These are phyloP conservation scores for Callospermophilus lateralis DNA, from an alignment of 2,113 vertebrate species.

Conservation along the genomic window DNA sequence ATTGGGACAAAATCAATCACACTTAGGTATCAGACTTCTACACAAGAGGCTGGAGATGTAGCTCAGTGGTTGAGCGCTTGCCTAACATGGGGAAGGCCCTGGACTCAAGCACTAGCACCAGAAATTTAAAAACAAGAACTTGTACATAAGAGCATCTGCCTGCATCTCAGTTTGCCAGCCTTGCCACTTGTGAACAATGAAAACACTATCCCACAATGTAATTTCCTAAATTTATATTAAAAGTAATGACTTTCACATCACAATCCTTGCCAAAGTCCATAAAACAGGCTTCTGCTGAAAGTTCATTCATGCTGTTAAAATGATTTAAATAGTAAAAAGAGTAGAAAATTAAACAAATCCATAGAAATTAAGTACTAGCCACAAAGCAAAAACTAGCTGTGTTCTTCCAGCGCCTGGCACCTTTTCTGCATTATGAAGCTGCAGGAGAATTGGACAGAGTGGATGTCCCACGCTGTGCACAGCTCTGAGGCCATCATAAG, in stretches of 20 bases:
- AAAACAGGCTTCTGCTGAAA: slow-evolving; percentile 49
- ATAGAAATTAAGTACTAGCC: slow-evolving; percentile 36
- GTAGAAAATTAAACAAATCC: slow-evolving; percentile 70
- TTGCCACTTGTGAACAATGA: background rate
- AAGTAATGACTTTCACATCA: slow-evolving; percentile 17
- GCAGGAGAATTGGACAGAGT: background rate
- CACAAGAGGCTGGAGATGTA: background rate
- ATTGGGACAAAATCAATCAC: background rate
- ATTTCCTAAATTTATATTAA: slow-evolving; percentile 47
- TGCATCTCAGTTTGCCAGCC: background rate
- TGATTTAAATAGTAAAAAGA: slow-evolving; percentile 50
- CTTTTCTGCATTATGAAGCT: background rate
- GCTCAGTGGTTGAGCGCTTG: background rate
- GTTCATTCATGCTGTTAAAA: slow-evolving; percentile 44
- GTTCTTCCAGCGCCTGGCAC: background rate
- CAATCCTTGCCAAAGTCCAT: background rate
- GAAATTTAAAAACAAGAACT: background rate
- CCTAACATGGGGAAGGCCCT: background rate
- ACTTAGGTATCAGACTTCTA: background rate
- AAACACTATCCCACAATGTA: background rate
- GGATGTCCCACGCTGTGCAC: background rate
- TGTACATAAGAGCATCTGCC: background rate
- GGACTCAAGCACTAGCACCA: too few species aligned
- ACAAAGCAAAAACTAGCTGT: background rate
- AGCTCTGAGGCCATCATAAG: background rate